These are phyloP conservation scores for Neuroscelio doddi DNA, from an alignment of 2,888 invertebrate species.

Conservation along the genomic window DNA sequence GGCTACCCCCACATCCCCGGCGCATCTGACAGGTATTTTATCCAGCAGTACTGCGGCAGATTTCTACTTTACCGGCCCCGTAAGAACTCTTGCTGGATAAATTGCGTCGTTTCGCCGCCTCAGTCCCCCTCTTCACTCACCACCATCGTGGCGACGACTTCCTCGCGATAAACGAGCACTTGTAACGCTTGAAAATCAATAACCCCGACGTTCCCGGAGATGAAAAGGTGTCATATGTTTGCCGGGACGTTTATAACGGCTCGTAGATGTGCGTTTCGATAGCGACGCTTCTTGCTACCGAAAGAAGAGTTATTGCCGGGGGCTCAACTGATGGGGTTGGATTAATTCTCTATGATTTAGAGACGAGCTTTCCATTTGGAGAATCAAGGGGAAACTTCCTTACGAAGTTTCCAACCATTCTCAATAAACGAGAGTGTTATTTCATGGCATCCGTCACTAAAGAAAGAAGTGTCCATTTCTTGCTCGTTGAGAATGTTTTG, in stretches of 20 bases:
- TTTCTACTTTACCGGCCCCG: conserved; percentile 1
- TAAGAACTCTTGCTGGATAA: background rate
- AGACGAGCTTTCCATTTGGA: background rate
- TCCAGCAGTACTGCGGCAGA: conserved; percentile 11
- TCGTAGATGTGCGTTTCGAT: conserved; percentile 1
- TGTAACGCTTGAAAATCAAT: conserved; percentile 10
- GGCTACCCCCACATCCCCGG: background rate
- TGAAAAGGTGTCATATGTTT: conserved; percentile 13
- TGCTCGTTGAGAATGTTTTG: background rate
- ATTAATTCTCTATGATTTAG: conserved; percentile 9
- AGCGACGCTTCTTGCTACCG: conserved; percentile 7
- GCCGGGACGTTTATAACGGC: conserved; percentile 5
- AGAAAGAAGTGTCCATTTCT: no score
- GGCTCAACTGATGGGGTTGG: conserved; percentile 1
- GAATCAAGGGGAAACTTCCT: background rate
- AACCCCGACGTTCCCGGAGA: conserved; percentile 4
- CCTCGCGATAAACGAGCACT: conserved; percentile 7
- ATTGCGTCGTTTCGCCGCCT: conserved; percentile 2
- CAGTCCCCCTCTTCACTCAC: no score
- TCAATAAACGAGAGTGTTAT: conserved; percentile 7
- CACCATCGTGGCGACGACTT: background rate
- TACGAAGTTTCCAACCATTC: background rate
- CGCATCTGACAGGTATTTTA: conserved; percentile 23
- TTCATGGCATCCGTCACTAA: conserved; percentile 6
- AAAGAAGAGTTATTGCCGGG: conserved; percentile 9